Base-by-base conservation (phyloP, 1,140 invertebrate genomes). In the Branchinecta lynchi region DNA sequence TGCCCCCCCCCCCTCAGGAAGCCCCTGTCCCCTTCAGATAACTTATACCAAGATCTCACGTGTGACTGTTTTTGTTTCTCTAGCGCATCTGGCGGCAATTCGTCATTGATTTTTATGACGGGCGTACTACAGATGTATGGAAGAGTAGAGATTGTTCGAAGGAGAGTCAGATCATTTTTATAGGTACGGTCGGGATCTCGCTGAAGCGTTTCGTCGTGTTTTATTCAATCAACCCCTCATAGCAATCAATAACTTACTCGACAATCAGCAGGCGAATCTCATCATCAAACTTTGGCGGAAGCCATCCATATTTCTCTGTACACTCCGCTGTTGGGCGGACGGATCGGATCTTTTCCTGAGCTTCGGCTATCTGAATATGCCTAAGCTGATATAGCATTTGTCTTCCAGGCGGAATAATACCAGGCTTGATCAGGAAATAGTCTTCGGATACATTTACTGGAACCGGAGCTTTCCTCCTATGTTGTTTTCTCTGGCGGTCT, bases 341-440 rank as follows among this genome's bases (percentile, higher is more conserved):
- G 21, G 85, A 82, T 3, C 88, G 86, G 70, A 89, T 81, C 80
- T 93, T 84, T 72, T 85, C 84, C 77, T 93, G 86, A 70, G 96
- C 87, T 81, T 93, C 89, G 0, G 86, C 83, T n/a, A 91, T 79
- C n/a, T 87, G 78, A 44, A 96, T 82, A 76, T 96, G 89, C 66
- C 17, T 69, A 44, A 89, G 87, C 81, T 89, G 87, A 78, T 89
- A 90, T 80, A 89, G 90, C 82, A 90, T 88, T 78, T 92, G 89
- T 65, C 87, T 78, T 20, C 86, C 86, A 0, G 86, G 83, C 3
- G 89, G 89, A 68, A 89, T 78, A 44, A 80, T 80, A 5, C 86
- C 86, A 0, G 86, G 85, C n/a, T 82, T 79, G 76, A 89, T 88
- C 69, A 85, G 83, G 73, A 84, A 86, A 43, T 77, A 73, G 72